Conservation (phyloP, 2,113 vertebrate genomes). For the Phainopepla nitens region DNA sequence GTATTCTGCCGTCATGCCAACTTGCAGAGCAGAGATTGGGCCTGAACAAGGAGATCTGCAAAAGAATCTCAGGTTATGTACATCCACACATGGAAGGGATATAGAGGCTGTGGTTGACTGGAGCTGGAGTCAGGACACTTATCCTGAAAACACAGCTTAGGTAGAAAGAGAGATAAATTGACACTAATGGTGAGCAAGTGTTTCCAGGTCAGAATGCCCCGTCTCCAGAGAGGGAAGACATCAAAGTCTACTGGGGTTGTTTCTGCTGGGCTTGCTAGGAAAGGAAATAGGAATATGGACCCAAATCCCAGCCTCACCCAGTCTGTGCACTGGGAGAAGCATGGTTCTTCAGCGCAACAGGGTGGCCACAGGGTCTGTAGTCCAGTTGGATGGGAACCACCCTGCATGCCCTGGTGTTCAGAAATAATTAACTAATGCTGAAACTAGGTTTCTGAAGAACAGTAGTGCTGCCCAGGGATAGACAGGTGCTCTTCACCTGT, state of each 20-base stretch:
- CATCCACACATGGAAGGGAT: neutral
- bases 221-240: neutral
- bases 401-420: neutral
- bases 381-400: neutral
- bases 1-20: conserved; percentile 67
- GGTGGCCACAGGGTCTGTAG: neutral
- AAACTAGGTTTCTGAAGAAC: neutral
- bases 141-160: neutral
- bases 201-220: neutral
- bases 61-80: neutral
- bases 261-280: neutral
- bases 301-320: too few relatives aligned
- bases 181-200: neutral
- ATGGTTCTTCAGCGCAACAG: neutral
- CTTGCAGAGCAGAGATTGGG: conserved; percentile 45
- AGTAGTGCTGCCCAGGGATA: neutral
- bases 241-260: neutral
- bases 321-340: neutral
- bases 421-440: neutral
- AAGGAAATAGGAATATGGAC: neutral
- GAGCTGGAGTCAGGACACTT: neutral
- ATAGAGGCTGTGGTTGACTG: neutral
- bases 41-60: conserved; percentile 26
- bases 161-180: neutral
- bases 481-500: neutral